phyloP scores from a whole-genome alignment of 2,113 vertebrate genomes.

The Rhadina sibilatrix region DNA sequence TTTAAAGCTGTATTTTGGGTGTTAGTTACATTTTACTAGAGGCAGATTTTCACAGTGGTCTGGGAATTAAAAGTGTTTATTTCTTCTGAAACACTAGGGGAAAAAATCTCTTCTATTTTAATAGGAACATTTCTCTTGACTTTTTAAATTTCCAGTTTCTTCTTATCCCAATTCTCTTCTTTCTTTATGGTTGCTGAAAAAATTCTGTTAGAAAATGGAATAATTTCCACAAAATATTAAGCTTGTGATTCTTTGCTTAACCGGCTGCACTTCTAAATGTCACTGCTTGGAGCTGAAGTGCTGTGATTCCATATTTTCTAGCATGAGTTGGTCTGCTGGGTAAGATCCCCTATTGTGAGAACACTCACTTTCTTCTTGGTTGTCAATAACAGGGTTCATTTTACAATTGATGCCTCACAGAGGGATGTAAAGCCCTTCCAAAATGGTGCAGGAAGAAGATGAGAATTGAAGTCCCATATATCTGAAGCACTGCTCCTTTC shows the following conservation, averaged over 20 bases:
- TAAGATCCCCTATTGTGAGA: background rate
- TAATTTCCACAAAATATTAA: background rate
- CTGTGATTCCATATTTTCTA: background rate
- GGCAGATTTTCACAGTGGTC: background rate
- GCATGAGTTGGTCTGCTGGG: background rate
- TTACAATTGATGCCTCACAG: background rate
- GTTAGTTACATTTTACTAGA: background rate
- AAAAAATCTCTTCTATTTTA: background rate
- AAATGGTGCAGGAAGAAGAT: background rate
- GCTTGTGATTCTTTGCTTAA: background rate
- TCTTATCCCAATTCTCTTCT: background rate
- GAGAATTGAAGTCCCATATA: background rate
- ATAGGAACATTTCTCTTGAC: background rate
- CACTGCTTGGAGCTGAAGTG: background rate
- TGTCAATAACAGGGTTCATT: background rate
- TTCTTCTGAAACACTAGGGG: background rate
- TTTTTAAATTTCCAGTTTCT: background rate
- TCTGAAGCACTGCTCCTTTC: background rate
- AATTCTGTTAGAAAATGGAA: background rate
- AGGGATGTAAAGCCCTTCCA: background rate
- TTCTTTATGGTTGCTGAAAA: background rate
- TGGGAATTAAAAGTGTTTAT: slow-evolving; percentile 32
- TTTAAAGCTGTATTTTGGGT: background rate
- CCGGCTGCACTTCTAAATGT: background rate
- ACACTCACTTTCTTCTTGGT: background rate